Percentiles rank a stretch among this genome's conserved stretches.
Conservation (phyloP, 2,797 vertebrate species). For the Champsocephalus gunnari region DNA sequence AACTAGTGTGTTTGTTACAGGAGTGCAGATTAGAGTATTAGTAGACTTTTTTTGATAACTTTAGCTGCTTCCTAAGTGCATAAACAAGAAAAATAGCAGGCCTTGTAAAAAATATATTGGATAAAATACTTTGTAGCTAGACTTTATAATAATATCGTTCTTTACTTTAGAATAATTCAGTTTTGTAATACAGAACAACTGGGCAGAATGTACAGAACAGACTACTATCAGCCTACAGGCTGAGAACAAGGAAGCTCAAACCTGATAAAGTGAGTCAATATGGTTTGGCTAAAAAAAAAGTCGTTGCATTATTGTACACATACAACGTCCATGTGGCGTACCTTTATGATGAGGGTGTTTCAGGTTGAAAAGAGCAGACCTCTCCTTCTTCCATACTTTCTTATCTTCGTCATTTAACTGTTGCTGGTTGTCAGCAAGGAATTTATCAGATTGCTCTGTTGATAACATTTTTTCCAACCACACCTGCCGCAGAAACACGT, state of each 20-base stretch:
- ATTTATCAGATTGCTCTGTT: background rate
- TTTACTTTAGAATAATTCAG: background rate
- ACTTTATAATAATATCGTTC: background rate
- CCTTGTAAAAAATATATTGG: too few species aligned
- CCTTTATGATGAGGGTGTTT: constrained; percentile 85
- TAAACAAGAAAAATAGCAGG: background rate
- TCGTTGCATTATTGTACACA: too few species aligned
- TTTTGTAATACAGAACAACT: background rate
- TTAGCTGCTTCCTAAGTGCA: background rate
- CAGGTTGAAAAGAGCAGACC: constrained; percentile 84
- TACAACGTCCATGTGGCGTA: constrained; percentile 32
- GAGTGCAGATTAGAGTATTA: too few species aligned
- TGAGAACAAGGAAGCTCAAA: background rate
- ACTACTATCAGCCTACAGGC: too few species aligned
- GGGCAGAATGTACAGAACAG: too few species aligned
- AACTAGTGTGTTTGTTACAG: too few species aligned
- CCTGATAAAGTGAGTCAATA: background rate
- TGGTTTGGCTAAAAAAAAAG: background rate
- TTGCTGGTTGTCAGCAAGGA: constrained; percentile 6
- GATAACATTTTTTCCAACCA: constrained; percentile 60
- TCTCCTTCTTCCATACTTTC: constrained; percentile 83
- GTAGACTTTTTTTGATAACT: background rate
- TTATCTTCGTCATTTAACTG: constrained; percentile 49
- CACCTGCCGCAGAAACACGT: constrained; percentile 79
- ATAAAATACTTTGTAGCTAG: background rate